Conservation (phyloP, 2,113 vertebrate genomes). For the Ascaphus truei region DNA sequence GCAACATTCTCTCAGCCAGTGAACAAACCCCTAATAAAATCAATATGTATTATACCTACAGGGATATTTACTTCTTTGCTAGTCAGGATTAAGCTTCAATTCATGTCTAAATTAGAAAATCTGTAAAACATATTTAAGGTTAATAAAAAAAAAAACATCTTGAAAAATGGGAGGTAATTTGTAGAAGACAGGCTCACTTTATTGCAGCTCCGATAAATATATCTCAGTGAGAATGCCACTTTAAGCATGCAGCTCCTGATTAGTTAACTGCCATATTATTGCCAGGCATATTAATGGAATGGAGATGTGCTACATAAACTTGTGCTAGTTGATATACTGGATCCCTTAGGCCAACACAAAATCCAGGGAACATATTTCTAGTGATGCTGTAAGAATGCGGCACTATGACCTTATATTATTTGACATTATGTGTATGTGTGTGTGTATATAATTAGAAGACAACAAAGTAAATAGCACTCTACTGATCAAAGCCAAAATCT, state of each 20-base stretch:
- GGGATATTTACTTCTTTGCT: not conserved
- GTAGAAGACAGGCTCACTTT: not conserved
- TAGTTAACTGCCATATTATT: slow-evolving; percentile 17
- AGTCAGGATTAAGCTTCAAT: not conserved
- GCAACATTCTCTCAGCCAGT: not conserved
- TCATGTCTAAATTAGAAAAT: not conserved
- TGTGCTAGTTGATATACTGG: not conserved
- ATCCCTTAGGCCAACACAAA: slow-evolving; percentile 9
- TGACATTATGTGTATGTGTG: no score
- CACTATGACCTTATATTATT: no score
- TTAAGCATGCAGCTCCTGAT: slow-evolving; percentile 3
- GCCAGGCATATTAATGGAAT: slow-evolving; percentile 15
- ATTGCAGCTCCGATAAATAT: not conserved
- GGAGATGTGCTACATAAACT: slow-evolving; percentile 13
- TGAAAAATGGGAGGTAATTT: not conserved
- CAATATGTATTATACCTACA: not conserved
- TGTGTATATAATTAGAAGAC: no score
- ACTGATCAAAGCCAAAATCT: no score
- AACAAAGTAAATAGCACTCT: no score
- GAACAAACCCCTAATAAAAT: not conserved
- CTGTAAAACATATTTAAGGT: not conserved
- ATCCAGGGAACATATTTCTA: not conserved
- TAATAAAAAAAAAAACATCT: not conserved
- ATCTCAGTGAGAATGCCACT: not conserved
- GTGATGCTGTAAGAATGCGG: not conserved